Base-by-base conservation (phyloP, 1,140 invertebrate genomes). In the Cyrtorhinus lividipennis region DNA sequence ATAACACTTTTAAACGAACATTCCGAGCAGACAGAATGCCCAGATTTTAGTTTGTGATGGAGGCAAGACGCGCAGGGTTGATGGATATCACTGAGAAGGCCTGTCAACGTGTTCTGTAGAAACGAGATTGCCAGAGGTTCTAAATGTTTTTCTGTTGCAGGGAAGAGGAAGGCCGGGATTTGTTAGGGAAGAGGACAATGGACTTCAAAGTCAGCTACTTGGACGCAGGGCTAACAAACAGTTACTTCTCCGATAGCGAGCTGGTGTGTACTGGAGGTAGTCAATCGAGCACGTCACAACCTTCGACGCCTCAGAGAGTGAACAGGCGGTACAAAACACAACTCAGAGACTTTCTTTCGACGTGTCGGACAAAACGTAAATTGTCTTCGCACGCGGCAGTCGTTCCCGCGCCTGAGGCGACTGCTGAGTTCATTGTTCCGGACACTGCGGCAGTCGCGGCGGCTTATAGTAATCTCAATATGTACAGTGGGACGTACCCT, bases 201-300 rank as follows among this genome's bases (percentile, higher is more conserved):
- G 95, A 98, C 73, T 98, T 98, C 72, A 98, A 98, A 81, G 92
- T 97, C 20, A 96, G 93, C 69, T 98, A 98, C 73, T 78, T 94
- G 68, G 92, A 95, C 70, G 91, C 91, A 0, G 91, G 91, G 1
- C 76, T 95, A 56, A 90, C 89, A 1, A 92, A 88, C 69, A 85
- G 87, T 20, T 94, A 93, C 72, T 92, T 92, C 72, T 87, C 87
- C 1, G 90, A 93, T 70, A 82, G 81, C 24, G 88, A 92, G 67
- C 74, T 92, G n/a, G 80, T 89, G 1, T 79, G 73, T 59, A 74
- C 72, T 58, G 45, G 67, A 10, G 62, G 56, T 24, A 60, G 62
- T 24, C 48, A 59, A 38, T 24, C 65, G 12, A 22, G 44, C 27
- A 30, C 76, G 66, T 62, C 74, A 2, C 72, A 73, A 2, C 66